Percentiles rank a stretch among this genome's conserved stretches.
Evolutionary conservation across 2,888 invertebrate species (phyloP).

Genomic region (Stenodera caucasica): DNA sequence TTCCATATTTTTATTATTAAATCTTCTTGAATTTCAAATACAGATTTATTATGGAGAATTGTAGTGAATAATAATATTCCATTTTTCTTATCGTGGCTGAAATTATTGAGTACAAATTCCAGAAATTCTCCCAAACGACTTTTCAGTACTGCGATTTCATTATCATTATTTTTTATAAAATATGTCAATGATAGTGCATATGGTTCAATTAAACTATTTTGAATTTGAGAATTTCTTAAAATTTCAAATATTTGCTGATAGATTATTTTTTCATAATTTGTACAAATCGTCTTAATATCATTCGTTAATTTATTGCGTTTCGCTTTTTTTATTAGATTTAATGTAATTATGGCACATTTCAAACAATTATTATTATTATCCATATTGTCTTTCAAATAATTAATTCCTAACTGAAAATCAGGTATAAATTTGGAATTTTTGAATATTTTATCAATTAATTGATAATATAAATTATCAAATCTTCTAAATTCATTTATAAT

Average conservation of each 20-base stretch:
- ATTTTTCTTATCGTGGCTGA: constrained; percentile 33
- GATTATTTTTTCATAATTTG: constrained; percentile 34
- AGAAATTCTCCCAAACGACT: constrained; percentile 33
- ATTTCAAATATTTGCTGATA: constrained; percentile 36
- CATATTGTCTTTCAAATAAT: constrained; percentile 39
- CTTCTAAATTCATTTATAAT: constrained; percentile 38
- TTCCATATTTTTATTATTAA: constrained; percentile 42
- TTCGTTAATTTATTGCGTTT: constrained; percentile 41
- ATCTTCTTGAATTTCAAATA: constrained; percentile 36
- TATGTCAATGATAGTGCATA: constrained; percentile 33
- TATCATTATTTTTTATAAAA: constrained; percentile 33
- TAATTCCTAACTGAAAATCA: constrained; percentile 34
- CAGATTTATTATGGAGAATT: constrained; percentile 44
- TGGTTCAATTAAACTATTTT: constrained; percentile 21
- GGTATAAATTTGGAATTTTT: constrained; percentile 38
- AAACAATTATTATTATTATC: constrained; percentile 37
- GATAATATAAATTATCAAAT: constrained; percentile 37
- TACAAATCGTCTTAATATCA: constrained; percentile 36
- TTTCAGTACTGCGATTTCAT: constrained; percentile 31
- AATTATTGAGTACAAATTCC: constrained; percentile 32
- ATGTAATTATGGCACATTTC: constrained; percentile 36
- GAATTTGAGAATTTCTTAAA: constrained; percentile 30
- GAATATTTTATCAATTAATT: constrained; percentile 41
- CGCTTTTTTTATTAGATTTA: constrained; percentile 42
- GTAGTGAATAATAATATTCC: constrained; percentile 43